phyloP scores from a whole-genome alignment of 2,113 vertebrate species.

The Pardalotus punctatus region DNA sequence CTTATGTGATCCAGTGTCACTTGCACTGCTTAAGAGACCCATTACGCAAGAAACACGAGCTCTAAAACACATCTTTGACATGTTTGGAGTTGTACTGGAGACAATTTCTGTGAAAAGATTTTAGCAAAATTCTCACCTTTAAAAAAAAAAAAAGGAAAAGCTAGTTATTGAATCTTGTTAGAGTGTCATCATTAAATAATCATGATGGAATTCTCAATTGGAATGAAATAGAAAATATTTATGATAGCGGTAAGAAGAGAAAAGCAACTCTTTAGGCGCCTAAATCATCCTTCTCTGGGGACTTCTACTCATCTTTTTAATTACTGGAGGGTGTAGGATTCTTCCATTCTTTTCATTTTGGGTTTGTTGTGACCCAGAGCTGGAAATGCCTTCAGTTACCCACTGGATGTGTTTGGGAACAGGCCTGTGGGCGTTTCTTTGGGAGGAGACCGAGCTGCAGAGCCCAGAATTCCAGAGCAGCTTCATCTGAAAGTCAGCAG shows the following conservation, averaged over 20 bases:
- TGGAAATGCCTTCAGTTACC: not conserved
- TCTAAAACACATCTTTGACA: not conserved
- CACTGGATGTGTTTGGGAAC: not conserved
- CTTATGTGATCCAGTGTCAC: not conserved
- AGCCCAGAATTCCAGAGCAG: not conserved
- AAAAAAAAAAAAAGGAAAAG: not conserved
- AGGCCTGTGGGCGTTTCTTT: not conserved
- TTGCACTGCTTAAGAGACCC: not conserved
- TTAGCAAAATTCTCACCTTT: not conserved
- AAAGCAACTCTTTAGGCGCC: not conserved
- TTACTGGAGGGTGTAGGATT: not conserved
- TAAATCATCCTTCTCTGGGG: not conserved
- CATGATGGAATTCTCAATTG: not conserved
- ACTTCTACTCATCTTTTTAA: not conserved
- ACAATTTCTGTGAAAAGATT: not conserved
- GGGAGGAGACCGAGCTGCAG: not conserved
- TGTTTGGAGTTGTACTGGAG: not conserved
- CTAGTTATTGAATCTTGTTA: not conserved
- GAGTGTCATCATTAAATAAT: not conserved
- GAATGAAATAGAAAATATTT: slow-evolving; percentile 14
- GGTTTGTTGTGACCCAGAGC: not conserved
- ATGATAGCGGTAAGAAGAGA: not conserved
- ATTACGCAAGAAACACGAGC: not conserved
- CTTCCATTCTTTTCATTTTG: not conserved
- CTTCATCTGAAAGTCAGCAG: not conserved